Base-by-base conservation (phyloP, 2,888 invertebrate species). In the Synergus japonicus region DNA sequence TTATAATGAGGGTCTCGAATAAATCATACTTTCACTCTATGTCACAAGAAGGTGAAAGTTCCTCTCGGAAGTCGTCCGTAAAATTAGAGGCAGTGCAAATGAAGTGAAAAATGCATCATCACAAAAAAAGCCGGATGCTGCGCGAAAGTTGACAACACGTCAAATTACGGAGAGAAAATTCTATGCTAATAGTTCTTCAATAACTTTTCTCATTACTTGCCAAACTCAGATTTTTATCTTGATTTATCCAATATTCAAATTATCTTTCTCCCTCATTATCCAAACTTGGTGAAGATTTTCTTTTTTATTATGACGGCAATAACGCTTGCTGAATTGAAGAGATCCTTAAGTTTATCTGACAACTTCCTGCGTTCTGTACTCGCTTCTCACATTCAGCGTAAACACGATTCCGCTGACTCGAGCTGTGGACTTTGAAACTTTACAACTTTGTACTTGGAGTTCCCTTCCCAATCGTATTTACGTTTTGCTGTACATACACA, bases 341-440 rank as follows among this genome's bases (percentile, higher is more conserved):
- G 49, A 73, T 73, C 54, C 73, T 54, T 7, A 15, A 37, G 10
- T 73, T 73, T 73, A 73, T 73, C 73, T 73, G 73, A 37, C 49
- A 54, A 73, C 37, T 54, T 73, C 73, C 49, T 73, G 54, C n/a
- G 37, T 73, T 54, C 12, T n/a, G 37, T 37, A 69, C 69, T 69
- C n/a, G 37, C 8, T 49, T 73, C 49, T 54, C 73, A 73, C 73
- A 73, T 54, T 37, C 54, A 54, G 37, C 54, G 73, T 73, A 54
- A 73, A 73, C 54, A 73, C 54, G 37, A 73, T 73, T 69, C 29
- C 29, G 18, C 69, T 69, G 46, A 73, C 73, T 73, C 49, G 29
- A 73, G 54, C 73, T 73, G n/a, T 73, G 49, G 73, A 73, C 73
- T 73, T 73, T 54, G 54, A 37, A 54, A 73, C 73, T 73, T 73